Conservation (phyloP, 2,888 invertebrate species). For the Chesias legatella region DNA sequence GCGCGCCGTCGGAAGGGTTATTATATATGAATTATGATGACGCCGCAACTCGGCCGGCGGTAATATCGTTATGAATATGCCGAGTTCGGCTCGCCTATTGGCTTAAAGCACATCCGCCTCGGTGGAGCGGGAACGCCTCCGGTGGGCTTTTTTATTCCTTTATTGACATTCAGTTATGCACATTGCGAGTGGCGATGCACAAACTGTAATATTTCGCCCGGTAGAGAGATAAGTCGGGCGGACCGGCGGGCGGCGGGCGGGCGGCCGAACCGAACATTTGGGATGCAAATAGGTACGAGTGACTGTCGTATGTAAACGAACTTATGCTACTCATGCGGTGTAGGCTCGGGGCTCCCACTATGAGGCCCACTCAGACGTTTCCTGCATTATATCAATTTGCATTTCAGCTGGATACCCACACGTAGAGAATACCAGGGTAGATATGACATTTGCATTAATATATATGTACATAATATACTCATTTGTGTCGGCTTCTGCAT, state of each 20-base stretch:
- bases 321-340: conserved; percentile 76
- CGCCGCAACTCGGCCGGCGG: conserved; percentile 73
- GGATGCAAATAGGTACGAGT: conserved; percentile 72
- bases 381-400: conserved; percentile 80
- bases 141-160: conserved; percentile 76
- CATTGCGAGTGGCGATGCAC: conserved; percentile 74
- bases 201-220: conserved; percentile 77
- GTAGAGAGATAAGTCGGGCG: conserved; percentile 68
- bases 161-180: conserved; percentile 80
- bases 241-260: conserved; percentile 63
- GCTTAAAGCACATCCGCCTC: conserved; percentile 75
- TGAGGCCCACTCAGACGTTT: conserved; percentile 80
- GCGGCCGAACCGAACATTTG: conserved; percentile 72
- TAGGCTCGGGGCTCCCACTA: conserved; percentile 70
- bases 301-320: conserved; percentile 79
- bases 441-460: conserved; percentile 35
- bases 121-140: conserved; percentile 74
- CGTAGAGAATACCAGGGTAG: conserved; percentile 30
- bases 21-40: conserved; percentile 81
- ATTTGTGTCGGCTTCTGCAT: conserved; percentile 22
- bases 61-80: conserved; percentile 82
- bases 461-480: conserved; percentile 28
- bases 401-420: conserved; percentile 60
- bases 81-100: conserved; percentile 73
- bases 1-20: conserved; percentile 75